Conservation (phyloP, 2,888 invertebrate genomes). For the Sussaba pulchella region DNA sequence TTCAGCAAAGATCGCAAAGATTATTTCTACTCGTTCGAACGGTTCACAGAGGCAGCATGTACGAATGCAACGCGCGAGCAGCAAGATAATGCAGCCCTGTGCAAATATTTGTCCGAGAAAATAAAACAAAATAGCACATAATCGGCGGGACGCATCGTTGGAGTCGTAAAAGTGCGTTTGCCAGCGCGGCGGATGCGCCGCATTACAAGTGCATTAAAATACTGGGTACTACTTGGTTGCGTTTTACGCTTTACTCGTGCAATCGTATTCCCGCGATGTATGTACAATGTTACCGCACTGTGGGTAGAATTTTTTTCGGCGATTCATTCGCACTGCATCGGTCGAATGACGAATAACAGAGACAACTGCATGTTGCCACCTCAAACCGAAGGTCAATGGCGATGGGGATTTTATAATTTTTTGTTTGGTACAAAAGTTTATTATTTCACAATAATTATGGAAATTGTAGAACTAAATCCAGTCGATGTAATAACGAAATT, state of each 20-base stretch:
- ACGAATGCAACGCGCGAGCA: neutral
- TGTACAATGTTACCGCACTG: neutral
- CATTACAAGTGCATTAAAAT: slow-evolving; percentile 54
- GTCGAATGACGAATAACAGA: neutral
- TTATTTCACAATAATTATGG: no score
- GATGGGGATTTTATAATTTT: neutral
- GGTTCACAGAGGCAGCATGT: neutral
- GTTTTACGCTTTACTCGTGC: slow-evolving; percentile 3
- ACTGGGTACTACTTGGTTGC: slow-evolving; percentile 14
- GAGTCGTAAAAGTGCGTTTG: slow-evolving; percentile 44
- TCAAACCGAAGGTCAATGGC: neutral
- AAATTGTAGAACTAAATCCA: no score
- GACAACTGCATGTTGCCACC: neutral
- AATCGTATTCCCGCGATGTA: slow-evolving; percentile 1
- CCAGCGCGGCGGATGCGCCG: slow-evolving; percentile 51
- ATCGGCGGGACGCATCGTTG: slow-evolving; percentile 9
- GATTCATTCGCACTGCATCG: slow-evolving; percentile 9
- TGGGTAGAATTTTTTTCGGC: slow-evolving; percentile 4
- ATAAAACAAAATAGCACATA: slow-evolving; percentile 34
- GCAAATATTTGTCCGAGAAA: slow-evolving; percentile 32
- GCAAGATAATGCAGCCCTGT: slow-evolving; percentile 16
- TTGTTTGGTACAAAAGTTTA: neutral
- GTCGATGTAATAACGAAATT: no score
- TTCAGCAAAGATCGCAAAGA: neutral
- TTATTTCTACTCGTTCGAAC: neutral